phyloP scores from a whole-genome alignment of 1,140 invertebrate species.

The Macrocentrus cingulum region DNA sequence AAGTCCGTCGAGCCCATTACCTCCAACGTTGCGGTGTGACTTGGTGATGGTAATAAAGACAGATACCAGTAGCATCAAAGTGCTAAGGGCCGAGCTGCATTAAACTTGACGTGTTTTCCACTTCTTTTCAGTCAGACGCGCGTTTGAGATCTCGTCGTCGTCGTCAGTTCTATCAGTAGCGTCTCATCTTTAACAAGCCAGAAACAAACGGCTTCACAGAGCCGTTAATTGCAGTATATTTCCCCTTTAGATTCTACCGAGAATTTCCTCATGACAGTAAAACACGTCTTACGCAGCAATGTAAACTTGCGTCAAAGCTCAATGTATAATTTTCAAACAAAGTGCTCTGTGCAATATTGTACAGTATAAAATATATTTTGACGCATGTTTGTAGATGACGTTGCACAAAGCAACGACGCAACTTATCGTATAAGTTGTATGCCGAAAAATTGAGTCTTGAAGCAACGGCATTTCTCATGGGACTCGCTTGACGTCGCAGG shows the following conservation, averaged over 20 bases:
- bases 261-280: no score
- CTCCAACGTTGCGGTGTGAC: slow-evolving; percentile 6
- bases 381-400: not conserved
- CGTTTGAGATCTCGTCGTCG: not conserved
- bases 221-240: slow-evolving; percentile 12
- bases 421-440: slow-evolving; percentile 5
- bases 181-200: not conserved
- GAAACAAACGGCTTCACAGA: slow-evolving; percentile 17
- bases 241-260: not conserved
- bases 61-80: slow-evolving; percentile 23
- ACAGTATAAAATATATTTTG: no score
- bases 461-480: not conserved
- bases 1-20: slow-evolving; percentile 23
- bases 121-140: not conserved
- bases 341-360: no score
- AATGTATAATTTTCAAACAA: no score
- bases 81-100: slow-evolving; percentile 15
- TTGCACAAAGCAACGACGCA: not conserved
- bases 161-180: not conserved
- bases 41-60: slow-evolving; percentile 30
- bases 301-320: no score
- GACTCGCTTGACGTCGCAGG: not conserved
- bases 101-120: slow-evolving; percentile 7
- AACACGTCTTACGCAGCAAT: no score
- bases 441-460: not conserved